These are phyloP conservation scores for Sus cebifrons DNA, from an alignment of 2,797 vertebrate species.

Conservation along the genomic window DNA sequence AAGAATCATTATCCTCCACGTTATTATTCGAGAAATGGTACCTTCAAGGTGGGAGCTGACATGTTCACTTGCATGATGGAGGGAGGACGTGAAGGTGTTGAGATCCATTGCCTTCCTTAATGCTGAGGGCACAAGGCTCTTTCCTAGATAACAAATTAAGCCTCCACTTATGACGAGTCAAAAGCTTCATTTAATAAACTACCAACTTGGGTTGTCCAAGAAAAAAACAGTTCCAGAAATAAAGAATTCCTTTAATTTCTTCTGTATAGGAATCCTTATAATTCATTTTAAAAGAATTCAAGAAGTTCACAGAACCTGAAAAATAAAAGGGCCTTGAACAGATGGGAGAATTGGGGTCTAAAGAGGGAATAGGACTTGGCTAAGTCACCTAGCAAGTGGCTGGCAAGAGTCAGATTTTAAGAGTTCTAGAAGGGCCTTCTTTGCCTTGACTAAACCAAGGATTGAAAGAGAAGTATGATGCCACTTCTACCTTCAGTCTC, in stretches of 20 bases:
- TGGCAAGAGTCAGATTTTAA: neutral
- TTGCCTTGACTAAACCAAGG: neutral
- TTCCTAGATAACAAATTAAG: constrained; percentile 24
- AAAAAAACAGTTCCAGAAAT: constrained; percentile 11
- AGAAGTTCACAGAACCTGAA: neutral
- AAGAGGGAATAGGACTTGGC: neutral
- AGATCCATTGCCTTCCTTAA: constrained; percentile 23
- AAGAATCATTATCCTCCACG: constrained; percentile 42
- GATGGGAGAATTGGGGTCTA: neutral
- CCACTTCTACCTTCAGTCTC: neutral
- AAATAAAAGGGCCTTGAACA: neutral
- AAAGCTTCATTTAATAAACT: neutral
- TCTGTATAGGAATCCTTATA: neutral
- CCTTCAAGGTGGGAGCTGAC: neutral
- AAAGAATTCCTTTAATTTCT: neutral
- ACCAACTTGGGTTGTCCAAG: neutral
- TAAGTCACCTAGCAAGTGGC: neutral
- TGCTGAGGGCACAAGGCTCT: neutral
- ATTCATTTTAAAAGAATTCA: constrained; percentile 37
- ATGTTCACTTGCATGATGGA: neutral
- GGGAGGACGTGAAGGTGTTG: neutral
- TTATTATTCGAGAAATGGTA: constrained; percentile 59
- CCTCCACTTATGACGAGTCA: neutral
- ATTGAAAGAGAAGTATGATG: neutral
- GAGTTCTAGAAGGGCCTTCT: neutral